A percentile compares a stretch with the other conserved stretches of the same genome.
phyloP scores from a whole-genome alignment of 2,888 invertebrate species.

The Rhaphigaster nebulosa region DNA sequence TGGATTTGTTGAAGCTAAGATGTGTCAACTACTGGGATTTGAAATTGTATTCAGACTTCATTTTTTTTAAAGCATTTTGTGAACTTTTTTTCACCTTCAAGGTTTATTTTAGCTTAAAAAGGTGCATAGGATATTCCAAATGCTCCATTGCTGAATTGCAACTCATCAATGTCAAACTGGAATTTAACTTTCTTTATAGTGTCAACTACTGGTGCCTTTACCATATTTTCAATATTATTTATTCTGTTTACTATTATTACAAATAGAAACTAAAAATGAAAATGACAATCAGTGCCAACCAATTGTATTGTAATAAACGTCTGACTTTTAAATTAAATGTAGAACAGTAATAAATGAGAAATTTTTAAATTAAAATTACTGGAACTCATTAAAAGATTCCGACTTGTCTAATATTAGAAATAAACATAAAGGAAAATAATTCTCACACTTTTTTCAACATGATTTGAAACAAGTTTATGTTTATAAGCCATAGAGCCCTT shows the following conservation, averaged over 20 bases:
- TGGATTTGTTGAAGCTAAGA: no score
- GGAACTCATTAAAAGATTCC: neutral
- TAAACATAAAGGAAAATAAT: neutral
- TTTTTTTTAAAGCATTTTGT: no score
- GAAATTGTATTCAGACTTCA: no score
- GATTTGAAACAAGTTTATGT: neutral
- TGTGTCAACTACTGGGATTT: no score
- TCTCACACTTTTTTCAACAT: neutral
- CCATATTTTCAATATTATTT: no score
- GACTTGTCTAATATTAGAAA: neutral
- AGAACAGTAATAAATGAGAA: neutral
- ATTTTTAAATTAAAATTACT: neutral
- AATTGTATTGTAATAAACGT: neutral
- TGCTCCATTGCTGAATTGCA: no score
- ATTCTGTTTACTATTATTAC: neutral
- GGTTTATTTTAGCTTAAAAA: no score
- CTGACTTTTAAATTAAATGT: neutral
- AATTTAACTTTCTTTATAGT: no score
- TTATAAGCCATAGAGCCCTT: neutral
- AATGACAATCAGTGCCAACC: neutral
- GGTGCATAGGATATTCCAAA: no score
- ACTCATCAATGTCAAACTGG: no score
- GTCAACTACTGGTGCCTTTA: no score
- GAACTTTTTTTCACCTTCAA: no score
- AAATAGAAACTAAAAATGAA: neutral